A percentile compares a stretch with the other conserved stretches of the same genome.
Conservation (phyloP, 2,888 invertebrate species). For the Agapostemon virescens region DNA sequence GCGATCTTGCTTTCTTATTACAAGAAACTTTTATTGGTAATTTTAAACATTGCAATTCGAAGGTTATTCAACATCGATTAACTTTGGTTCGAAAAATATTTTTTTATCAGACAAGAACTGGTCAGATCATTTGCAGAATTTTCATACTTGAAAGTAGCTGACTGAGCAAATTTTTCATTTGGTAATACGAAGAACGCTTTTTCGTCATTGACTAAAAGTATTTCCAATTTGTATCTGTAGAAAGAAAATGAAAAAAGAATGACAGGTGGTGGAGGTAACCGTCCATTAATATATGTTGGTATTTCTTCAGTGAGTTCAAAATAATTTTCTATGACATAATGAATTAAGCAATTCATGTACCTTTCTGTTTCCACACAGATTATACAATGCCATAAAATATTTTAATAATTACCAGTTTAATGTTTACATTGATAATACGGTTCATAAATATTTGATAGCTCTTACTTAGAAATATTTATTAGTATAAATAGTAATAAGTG, state of each 20-base stretch:
- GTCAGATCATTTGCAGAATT: too few species aligned
- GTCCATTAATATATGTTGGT: background rate
- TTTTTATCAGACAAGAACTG: too few species aligned
- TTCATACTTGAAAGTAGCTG: too few species aligned
- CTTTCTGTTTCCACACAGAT: background rate
- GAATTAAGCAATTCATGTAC: background rate
- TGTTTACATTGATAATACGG: background rate
- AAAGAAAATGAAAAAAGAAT: background rate
- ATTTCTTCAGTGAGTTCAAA: background rate
- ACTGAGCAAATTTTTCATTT: background rate
- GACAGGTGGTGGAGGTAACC: slow-evolving; percentile 1
- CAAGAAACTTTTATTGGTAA: too few species aligned
- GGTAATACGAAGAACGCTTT: background rate
- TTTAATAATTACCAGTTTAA: background rate
- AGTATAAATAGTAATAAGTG: background rate
- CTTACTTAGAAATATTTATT: background rate
- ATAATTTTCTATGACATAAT: background rate
- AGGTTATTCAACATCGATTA: too few species aligned
- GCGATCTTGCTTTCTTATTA: too few species aligned
- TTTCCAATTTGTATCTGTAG: background rate
- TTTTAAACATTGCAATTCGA: too few species aligned
- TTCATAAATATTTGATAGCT: background rate
- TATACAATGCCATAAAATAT: background rate
- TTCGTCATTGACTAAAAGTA: background rate
- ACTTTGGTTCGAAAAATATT: too few species aligned